Conservation (phyloP, 2,888 invertebrate species). For the Barypeithes pellucidus region DNA sequence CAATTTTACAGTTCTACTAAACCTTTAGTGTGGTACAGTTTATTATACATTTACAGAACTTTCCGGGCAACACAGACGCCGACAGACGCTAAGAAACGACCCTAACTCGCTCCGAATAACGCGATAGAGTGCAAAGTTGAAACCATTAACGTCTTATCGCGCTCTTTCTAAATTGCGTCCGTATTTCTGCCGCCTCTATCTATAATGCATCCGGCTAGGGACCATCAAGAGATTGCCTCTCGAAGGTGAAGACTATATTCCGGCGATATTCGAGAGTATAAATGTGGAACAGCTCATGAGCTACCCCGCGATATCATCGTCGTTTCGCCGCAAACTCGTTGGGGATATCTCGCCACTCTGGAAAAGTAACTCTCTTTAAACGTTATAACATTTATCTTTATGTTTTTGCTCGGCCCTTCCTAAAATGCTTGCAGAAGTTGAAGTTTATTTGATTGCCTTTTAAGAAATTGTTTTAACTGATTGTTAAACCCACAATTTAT, state of each 20-base stretch:
- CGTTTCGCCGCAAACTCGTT: constrained; percentile 59
- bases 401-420: constrained; percentile 36
- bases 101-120: constrained; percentile 61
- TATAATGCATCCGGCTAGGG: constrained; percentile 70
- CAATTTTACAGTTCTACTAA: constrained; percentile 2
- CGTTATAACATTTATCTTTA: constrained; percentile 51
- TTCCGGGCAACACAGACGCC: constrained; percentile 45
- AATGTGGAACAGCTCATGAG: constrained; percentile 58
- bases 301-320: constrained; percentile 58
- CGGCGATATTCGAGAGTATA: constrained; percentile 53
- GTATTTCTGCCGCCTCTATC: constrained; percentile 71
- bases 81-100: constrained; percentile 58
- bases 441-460: constrained; percentile 31
- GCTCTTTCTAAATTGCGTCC: constrained; percentile 70
- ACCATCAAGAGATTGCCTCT: constrained; percentile 66
- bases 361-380: constrained; percentile 40
- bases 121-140: constrained; percentile 76
- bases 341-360: constrained; percentile 51
- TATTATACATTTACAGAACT: constrained; percentile 37
- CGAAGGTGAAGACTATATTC: constrained; percentile 63
- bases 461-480: constrained; percentile 9
- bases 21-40: constrained; percentile 18
- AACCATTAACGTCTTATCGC: constrained; percentile 75
- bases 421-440: neutral
- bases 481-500: too few species aligned